Conservation (phyloP, 2,888 invertebrate species). For the Tetranychus piercei region DNA sequence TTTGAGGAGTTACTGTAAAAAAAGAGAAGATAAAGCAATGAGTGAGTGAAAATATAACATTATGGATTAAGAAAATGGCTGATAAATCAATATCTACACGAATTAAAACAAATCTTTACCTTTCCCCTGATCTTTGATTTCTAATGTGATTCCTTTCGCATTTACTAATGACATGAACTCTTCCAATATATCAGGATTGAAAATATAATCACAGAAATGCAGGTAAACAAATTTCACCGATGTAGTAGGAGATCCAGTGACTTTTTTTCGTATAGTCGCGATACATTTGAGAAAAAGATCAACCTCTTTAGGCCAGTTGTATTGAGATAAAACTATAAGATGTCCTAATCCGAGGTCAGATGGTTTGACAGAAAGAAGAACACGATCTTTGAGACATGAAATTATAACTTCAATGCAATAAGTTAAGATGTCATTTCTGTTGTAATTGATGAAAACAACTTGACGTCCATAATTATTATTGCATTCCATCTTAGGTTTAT, state of each 20-base stretch:
- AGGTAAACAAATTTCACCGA: constrained; percentile 18
- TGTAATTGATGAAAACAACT: constrained; percentile 15
- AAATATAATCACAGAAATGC: constrained; percentile 17
- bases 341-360: constrained; percentile 20
- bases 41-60: neutral
- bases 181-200: constrained; percentile 22
- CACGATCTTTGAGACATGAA: constrained; percentile 16
- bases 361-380: constrained; percentile 14
- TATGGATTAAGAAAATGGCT: neutral
- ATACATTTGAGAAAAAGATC: constrained; percentile 16
- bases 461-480: constrained; percentile 12
- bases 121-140: constrained; percentile 4
- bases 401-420: constrained; percentile 19
- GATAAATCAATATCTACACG: neutral
- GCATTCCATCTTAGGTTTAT: neutral
- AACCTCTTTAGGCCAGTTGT: constrained; percentile 20
- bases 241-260: constrained; percentile 1
- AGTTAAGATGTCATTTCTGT: constrained; percentile 10
- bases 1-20: constrained; percentile 1
- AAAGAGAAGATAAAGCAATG: neutral
- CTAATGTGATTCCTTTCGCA: neutral
- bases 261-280: neutral
- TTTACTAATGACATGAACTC: constrained; percentile 19
- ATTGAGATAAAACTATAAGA: constrained; percentile 21
- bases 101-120: neutral